Evolutionary conservation across 1,140 invertebrate genomes (phyloP).

Genomic region (Pseudomyrmex concolor): DNA sequence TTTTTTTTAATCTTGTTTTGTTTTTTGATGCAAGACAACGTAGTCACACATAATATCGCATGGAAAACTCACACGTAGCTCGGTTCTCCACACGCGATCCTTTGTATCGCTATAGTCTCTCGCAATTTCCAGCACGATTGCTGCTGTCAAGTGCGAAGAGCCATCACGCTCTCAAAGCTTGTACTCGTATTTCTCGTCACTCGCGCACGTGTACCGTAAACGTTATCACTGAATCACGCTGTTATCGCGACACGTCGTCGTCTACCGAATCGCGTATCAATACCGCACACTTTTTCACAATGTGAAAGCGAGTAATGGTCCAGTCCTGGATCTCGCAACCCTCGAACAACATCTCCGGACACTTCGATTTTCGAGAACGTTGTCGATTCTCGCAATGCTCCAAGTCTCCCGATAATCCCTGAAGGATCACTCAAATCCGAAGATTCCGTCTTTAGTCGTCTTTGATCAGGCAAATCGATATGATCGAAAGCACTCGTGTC

Average conservation of each 20-base stretch:
- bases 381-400: neutral
- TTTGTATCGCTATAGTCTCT: neutral
- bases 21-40: neutral
- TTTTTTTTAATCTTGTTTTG: no score
- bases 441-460: neutral
- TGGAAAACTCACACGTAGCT: constrained; percentile 15
- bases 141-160: neutral
- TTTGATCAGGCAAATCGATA: neutral
- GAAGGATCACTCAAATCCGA: neutral
- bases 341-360: constrained; percentile 21
- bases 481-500: neutral
- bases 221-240: constrained; percentile 41
- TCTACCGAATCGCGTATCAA: constrained; percentile 22
- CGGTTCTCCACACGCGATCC: neutral
- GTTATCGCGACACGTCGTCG: constrained; percentile 29
- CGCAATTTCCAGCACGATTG: neutral
- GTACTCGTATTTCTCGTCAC: constrained; percentile 17
- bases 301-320: neutral
- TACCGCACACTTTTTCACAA: neutral
- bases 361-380: neutral
- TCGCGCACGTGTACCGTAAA: constrained; percentile 36
- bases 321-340: neutral
- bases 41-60: neutral
- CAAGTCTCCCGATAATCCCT: neutral
- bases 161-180: neutral